Base-by-base conservation (phyloP, 2,113 vertebrate genomes). In the Cephalopterus ornatus region DNA sequence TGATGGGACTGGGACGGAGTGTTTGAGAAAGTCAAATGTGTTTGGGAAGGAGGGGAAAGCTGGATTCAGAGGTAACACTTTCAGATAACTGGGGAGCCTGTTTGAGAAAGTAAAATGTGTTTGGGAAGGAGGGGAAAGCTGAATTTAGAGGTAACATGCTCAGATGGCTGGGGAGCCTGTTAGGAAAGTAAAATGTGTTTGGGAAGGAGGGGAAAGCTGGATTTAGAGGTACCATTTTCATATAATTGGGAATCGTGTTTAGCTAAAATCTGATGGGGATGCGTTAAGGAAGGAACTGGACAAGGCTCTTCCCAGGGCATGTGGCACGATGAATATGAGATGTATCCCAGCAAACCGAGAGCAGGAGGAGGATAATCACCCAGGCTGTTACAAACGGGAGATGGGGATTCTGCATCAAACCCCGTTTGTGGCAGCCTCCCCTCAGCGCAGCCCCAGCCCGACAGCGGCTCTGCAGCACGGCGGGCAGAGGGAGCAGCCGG, bases 341-440 rank as follows among this genome's bases (percentile, higher is more conserved):
- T 23, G 47, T 37, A 20, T 8, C 26, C 11, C 11, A 33, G 53
- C 20, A 63, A 72, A 32, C 26, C 26, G 7, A 0, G 26, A 59
- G 44, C 84, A 42, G 37, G 20, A 63, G 42, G 9, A 8, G 0
- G 44, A 14, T 5, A 7, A 41, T 53, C 55, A 7, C 17, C 47
- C 8, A 2, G 7, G 1, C 33, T 0, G 0, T 6, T 46, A 20
- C 62, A 35, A 46, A 22, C 18, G 12, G 49, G 37, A 23, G 14
- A 53, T 32, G 26, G 1, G 3, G 9, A 5, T 67, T 37, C 61
- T 42, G 39, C 80, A 26, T 32, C 19, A 59, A 24, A 50, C 32
- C 3, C 8, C 12, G 19, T 12, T 59, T n/a, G 19, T 33, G 26
- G 30, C 46, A 23, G 6, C 10, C n/a, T n/a, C n/a, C n/a, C n/a